Evolutionary conservation across 2,113 vertebrate species (phyloP).

Genomic region (Mungos mungo): DNA sequence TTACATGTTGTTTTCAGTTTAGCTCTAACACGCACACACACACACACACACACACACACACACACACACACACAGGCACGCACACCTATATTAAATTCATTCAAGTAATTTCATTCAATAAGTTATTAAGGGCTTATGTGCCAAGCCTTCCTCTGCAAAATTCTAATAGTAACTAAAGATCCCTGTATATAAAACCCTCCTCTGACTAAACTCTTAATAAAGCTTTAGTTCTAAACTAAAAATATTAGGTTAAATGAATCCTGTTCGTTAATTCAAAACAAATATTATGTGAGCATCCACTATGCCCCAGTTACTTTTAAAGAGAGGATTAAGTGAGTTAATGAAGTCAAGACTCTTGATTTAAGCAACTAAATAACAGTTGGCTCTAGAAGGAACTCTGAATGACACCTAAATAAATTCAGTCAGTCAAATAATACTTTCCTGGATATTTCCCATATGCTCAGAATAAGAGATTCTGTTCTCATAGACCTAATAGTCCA

Average conservation of each 20-base stretch:
- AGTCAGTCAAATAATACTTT: background rate
- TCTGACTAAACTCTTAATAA: background rate
- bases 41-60: background rate
- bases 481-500: background rate
- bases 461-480: background rate
- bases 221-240: background rate
- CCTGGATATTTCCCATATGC: background rate
- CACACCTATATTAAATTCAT: background rate
- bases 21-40: background rate
- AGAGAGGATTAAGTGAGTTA: constrained; percentile 28
- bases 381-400: constrained; percentile 9
- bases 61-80: background rate
- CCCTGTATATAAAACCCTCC: background rate
- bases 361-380: constrained; percentile 32
- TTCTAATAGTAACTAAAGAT: constrained; percentile 31
- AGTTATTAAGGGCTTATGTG: background rate
- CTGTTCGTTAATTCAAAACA: constrained; percentile 25
- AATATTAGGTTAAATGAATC: constrained; percentile 34
- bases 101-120: constrained; percentile 4
- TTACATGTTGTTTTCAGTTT: background rate
- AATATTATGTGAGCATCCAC: constrained; percentile 5
- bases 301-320: background rate
- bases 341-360: background rate
- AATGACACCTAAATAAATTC: constrained; percentile 12
- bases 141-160: background rate